Conservation (phyloP, 30 jellyfish, hydroid and myxozoan genomes). For the Hydractinia echinata region DNA sequence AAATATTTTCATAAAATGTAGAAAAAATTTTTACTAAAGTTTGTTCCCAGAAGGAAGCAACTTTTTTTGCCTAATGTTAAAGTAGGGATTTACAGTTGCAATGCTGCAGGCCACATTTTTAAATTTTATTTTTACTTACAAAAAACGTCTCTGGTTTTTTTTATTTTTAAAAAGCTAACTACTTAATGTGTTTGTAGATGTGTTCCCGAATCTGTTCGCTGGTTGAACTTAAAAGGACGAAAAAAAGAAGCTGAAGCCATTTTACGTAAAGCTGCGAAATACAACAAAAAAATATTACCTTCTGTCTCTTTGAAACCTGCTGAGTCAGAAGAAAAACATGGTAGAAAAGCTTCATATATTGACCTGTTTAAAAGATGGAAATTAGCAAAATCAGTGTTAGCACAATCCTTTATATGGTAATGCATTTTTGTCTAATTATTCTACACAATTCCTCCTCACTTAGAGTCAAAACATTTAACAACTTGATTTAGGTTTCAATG, state of each 20-base stretch:
- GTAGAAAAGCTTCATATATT: conserved; percentile 16
- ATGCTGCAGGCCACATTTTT: too few species aligned
- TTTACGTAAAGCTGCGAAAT: conserved; percentile 34
- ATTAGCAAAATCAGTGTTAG: background rate
- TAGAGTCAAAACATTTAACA: background rate
- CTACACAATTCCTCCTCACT: too few species aligned
- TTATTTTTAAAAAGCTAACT: too few species aligned
- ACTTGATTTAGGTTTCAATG: background rate
- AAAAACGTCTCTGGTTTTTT: too few species aligned
- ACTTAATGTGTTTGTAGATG: conserved; percentile 23
- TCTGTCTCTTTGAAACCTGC: background rate
- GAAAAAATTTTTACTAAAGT: too few species aligned
- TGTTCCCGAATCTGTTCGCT: conserved; percentile 65
- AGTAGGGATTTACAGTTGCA: too few species aligned
- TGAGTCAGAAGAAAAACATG: background rate
- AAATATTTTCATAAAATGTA: too few species aligned
- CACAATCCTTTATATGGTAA: conserved; percentile 32
- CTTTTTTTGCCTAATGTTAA: too few species aligned
- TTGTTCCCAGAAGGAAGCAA: too few species aligned
- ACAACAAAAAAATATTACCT: conserved; percentile 23
- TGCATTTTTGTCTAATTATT: background rate
- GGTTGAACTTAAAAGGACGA: conserved; percentile 56
- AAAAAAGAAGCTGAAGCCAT: conserved; percentile 34
- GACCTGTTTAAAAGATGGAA: conserved; percentile 21
- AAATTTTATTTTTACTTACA: background rate